Evolutionary conservation across 2,797 vertebrate genomes (phyloP).

Genomic region (Sus cebifrons): DNA sequence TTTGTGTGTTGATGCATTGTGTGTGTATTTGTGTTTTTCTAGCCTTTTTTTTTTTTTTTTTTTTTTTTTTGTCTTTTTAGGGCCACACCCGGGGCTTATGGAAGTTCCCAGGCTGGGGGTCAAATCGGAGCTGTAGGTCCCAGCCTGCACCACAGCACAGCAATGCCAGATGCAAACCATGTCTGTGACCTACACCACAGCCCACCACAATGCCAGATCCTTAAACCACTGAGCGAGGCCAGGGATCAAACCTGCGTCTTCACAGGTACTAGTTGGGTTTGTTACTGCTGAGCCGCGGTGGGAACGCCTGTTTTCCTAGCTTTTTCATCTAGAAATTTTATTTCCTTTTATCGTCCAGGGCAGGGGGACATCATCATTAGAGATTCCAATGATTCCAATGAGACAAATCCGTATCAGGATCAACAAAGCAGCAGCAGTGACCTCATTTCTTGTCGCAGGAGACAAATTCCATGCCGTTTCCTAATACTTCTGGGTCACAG

Average conservation of each 20-base stretch:
- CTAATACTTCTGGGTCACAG: background rate
- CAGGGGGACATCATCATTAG: background rate
- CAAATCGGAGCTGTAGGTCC: no score
- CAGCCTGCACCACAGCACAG: no score
- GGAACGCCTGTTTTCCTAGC: background rate
- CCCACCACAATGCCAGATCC: no score
- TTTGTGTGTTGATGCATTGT: background rate
- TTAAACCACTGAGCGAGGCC: no score
- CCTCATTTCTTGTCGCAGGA: constrained; percentile 22
- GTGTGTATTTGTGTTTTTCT: background rate
- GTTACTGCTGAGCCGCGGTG: no score
- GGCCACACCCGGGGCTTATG: no score
- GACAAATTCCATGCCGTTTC: background rate
- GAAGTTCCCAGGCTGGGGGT: no score
- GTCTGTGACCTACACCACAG: no score
- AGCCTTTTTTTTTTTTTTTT: background rate
- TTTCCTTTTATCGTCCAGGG: background rate
- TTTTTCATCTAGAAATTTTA: constrained; percentile 3
- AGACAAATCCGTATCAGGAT: background rate
- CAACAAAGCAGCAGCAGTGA: background rate
- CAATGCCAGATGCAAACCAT: no score
- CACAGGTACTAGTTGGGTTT: no score
- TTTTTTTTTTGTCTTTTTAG: no score
- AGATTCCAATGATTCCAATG: background rate
- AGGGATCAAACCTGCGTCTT: no score